Conservation (phyloP, 2,888 invertebrate genomes). For the Seira ritae region DNA sequence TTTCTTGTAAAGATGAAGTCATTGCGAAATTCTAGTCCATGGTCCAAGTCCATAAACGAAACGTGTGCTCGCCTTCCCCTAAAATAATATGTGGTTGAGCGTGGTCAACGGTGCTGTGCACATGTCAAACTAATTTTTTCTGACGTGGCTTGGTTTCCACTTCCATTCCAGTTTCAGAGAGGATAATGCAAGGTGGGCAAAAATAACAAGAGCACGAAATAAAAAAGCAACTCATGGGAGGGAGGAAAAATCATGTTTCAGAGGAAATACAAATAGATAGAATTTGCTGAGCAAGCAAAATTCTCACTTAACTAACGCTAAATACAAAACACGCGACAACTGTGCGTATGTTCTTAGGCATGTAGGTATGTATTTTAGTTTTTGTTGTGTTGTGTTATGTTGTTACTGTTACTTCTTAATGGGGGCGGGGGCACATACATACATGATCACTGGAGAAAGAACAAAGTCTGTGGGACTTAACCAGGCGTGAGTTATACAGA, state of each 20-base stretch:
- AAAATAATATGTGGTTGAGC: not conserved
- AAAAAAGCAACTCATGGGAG: not conserved
- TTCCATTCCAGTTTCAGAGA: not conserved
- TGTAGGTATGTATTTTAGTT: too few relatives aligned
- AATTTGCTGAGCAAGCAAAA: conserved; percentile 38
- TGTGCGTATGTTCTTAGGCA: too few relatives aligned
- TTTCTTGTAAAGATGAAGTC: not conserved
- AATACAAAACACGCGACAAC: conserved; percentile 35
- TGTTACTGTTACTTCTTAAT: not conserved
- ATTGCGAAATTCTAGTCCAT: not conserved
- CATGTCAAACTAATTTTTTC: conserved; percentile 37
- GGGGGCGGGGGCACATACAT: too few relatives aligned
- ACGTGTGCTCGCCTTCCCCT: not conserved
- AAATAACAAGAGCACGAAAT: conserved; percentile 37
- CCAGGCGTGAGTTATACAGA: not conserved
- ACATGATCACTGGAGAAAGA: not conserved
- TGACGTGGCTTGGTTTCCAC: not conserved
- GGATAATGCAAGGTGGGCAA: conserved; percentile 34
- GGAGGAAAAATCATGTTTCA: not conserved
- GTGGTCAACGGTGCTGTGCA: too few relatives aligned
- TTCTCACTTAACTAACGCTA: not conserved
- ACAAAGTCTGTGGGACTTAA: too few relatives aligned
- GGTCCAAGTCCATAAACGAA: not conserved
- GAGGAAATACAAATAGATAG: conserved; percentile 15
- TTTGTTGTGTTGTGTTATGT: too few relatives aligned